A percentile compares a stretch with the other conserved stretches of the same genome.
Conservation (phyloP, 2,888 invertebrate species). For the Digitonthophagus gazella region DNA sequence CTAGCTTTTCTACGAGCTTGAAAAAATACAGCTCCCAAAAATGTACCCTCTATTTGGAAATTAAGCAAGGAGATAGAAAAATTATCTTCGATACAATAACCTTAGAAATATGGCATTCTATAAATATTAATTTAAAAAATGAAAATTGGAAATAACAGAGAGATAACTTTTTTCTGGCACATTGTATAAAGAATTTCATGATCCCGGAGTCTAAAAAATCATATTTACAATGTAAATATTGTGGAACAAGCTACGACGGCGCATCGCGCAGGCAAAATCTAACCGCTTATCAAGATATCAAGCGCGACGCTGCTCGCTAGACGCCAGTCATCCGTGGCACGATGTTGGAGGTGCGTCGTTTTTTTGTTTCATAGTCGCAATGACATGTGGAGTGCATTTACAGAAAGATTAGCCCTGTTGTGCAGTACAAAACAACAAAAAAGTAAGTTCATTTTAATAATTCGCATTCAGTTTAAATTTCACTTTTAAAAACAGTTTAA, state of each 20-base stretch:
- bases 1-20: no score
- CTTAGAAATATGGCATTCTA: no score
- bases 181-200: no score
- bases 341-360: constrained; percentile 34
- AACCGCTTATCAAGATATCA: constrained; percentile 12
- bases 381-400: constrained; percentile 45
- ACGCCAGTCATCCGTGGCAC: constrained; percentile 31
- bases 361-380: constrained; percentile 32
- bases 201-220: neutral
- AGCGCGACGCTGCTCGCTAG: neutral
- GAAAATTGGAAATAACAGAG: no score
- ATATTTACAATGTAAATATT: neutral
- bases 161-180: no score
- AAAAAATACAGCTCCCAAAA: no score
- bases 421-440: constrained; percentile 38
- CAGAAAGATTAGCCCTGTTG: constrained; percentile 39
- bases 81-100: no score
- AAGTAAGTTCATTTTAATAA: constrained; percentile 33
- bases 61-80: no score
- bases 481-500: no score
- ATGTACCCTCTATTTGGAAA: no score
- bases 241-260: neutral
- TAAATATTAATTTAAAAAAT: no score
- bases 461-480: no score
- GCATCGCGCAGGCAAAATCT: neutral